phyloP scores from a whole-genome alignment of 2,888 invertebrate genomes.

The Eupithecia subfuscata region DNA sequence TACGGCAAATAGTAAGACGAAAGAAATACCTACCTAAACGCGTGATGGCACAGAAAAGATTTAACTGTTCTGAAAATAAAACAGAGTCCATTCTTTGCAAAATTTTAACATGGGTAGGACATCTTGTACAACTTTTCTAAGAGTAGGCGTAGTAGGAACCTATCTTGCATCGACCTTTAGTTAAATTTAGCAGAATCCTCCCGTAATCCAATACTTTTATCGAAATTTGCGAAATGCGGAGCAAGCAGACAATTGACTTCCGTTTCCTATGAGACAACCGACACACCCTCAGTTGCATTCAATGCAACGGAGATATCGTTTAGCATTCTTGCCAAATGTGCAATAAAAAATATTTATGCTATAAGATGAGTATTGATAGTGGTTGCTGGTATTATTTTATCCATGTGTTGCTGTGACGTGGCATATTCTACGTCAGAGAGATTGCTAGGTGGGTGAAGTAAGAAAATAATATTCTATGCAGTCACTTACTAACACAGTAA shows the following conservation, averaged over 20 bases:
- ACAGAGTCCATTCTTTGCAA: neutral
- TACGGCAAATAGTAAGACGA: neutral
- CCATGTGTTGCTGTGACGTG: neutral
- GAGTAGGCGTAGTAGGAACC: slow-evolving; percentile 8
- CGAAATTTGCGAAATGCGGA: slow-evolving; percentile 51
- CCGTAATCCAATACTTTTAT: slow-evolving; percentile 70
- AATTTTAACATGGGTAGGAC: neutral
- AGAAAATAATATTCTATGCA: neutral
- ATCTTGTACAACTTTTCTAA: neutral
- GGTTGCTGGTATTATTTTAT: neutral
- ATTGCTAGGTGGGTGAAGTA: neutral
- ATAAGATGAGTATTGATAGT: neutral
- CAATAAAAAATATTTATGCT: slow-evolving; percentile 7
- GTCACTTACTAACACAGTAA: neutral
- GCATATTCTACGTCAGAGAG: neutral
- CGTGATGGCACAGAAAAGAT: neutral
- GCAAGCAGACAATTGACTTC: slow-evolving; percentile 75
- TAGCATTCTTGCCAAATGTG: slow-evolving; percentile 29
- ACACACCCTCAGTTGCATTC: slow-evolving; percentile 66
- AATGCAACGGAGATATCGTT: slow-evolving; percentile 38
- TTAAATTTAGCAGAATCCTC: slow-evolving; percentile 45
- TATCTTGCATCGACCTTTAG: slow-evolving; percentile 16
- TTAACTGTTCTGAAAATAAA: neutral
- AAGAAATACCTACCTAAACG: neutral
- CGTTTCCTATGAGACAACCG: slow-evolving; percentile 77